phyloP scores from a whole-genome alignment of 2,888 invertebrate species.

The Perizoma affinitatum region DNA sequence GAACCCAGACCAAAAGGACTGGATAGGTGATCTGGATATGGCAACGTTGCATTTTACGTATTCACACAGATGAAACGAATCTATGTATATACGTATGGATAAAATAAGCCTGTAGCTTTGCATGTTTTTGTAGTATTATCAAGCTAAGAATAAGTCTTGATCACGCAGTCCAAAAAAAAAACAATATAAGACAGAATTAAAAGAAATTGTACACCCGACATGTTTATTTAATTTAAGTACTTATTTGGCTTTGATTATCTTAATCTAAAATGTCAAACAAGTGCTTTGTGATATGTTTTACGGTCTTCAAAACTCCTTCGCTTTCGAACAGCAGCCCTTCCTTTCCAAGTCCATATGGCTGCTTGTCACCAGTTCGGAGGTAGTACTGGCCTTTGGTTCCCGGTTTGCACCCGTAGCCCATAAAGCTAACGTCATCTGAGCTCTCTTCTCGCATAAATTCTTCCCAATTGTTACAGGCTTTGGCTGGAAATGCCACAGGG shows the following conservation, averaged over 20 bases:
- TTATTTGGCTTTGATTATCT: not conserved
- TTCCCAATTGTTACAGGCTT: constrained; percentile 20
- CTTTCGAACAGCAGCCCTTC: constrained; percentile 29
- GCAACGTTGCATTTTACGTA: no score
- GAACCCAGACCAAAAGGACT: constrained; percentile 27
- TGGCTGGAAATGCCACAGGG: constrained; percentile 23
- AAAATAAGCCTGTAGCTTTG: no score
- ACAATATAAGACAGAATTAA: no score
- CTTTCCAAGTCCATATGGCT: constrained; percentile 35
- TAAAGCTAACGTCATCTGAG: constrained; percentile 22
- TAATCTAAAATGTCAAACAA: constrained; percentile 17
- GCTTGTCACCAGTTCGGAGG: constrained; percentile 37
- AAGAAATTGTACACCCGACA: no score
- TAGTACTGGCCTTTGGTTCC: constrained; percentile 38
- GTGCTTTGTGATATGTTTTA: constrained; percentile 5
- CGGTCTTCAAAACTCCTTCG: constrained; percentile 20
- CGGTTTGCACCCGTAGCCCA: constrained; percentile 39
- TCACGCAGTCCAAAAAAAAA: no score
- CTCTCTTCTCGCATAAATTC: constrained; percentile 20
- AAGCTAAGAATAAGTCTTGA: no score
- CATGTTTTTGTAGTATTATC: no score
- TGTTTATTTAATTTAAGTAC: no score
- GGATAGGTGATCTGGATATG: constrained; percentile 3
- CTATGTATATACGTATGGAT: no score
- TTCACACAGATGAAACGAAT: no score